Conservation (phyloP, 2,113 vertebrate species). For the Triplophysa tibetana region DNA sequence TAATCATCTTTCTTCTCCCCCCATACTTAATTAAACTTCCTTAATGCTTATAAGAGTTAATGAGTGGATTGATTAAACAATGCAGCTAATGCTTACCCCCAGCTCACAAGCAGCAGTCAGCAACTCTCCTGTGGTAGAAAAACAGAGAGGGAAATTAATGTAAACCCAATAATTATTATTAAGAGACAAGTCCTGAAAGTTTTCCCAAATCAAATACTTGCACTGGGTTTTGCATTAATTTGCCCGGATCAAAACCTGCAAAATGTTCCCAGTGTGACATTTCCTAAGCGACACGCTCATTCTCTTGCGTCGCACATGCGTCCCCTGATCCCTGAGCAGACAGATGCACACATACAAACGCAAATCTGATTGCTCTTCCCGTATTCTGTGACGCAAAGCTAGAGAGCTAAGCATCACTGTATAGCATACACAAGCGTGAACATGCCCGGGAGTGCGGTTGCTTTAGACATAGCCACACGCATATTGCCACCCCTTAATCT, state of each 20-base stretch:
- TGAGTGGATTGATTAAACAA: constrained; percentile 99
- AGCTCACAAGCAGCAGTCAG: constrained; percentile 99
- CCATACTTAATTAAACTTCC: constrained; percentile 99
- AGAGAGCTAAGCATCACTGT: neutral
- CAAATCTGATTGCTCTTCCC: constrained; percentile 19
- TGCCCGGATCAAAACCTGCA: constrained; percentile 97
- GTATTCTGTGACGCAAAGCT: constrained; percentile 2
- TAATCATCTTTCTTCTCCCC: constrained; percentile 88
- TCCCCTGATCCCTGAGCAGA: constrained; percentile 67
- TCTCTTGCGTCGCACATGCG: constrained; percentile 73
- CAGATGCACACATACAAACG: constrained; percentile 42
- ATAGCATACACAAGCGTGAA: neutral
- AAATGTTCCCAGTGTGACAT: constrained; percentile 99
- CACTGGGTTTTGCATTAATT: constrained; percentile 99
- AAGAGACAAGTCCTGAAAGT: constrained; percentile 97
- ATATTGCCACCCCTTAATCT: constrained; percentile 24
- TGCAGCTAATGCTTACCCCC: constrained; percentile 99
- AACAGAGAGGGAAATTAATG: constrained; percentile 89
- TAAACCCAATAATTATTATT: constrained; percentile 99
- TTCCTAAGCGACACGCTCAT: constrained; percentile 85
- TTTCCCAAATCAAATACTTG: constrained; percentile 99
- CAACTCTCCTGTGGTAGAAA: constrained; percentile 99
- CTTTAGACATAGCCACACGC: constrained; percentile 44
- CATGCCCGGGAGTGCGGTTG: neutral
- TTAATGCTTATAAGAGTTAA: constrained; percentile 99